These are phyloP conservation scores for Strigops habroptila DNA, from an alignment of 2,113 vertebrate genomes.

Conservation along the genomic window DNA sequence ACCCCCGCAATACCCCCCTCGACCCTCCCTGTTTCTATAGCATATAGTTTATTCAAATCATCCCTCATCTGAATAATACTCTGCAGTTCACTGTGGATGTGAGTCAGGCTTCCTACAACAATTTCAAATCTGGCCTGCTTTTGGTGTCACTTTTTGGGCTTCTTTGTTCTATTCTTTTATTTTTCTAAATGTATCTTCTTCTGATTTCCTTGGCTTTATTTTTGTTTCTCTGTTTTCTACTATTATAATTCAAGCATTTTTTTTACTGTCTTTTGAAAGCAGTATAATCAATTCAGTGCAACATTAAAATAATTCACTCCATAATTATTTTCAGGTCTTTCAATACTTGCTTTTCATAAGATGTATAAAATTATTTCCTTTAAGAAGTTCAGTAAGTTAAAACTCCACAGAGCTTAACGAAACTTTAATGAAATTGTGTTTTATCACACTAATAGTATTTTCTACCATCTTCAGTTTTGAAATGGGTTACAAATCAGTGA, in stretches of 20 bases:
- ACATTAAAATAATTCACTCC: conserved; percentile 10
- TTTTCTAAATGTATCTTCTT: not conserved
- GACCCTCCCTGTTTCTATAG: not conserved
- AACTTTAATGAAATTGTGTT: not conserved
- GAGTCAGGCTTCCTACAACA: not conserved
- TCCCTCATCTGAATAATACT: not conserved
- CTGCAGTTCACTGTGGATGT: not conserved
- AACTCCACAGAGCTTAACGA: conserved; percentile 1
- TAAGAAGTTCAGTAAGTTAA: not conserved
- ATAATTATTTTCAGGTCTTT: conserved; percentile 25
- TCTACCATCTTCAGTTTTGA: not conserved
- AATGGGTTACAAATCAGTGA: not conserved
- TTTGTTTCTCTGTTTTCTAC: not conserved
- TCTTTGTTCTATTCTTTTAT: not conserved
- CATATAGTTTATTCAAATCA: not conserved
- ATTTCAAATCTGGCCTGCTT: not conserved
- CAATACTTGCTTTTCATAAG: not conserved
- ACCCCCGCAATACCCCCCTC: fast-evolving
- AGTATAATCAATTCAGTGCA: not conserved
- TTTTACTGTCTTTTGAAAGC: not conserved
- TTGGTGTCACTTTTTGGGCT: not conserved
- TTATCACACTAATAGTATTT: not conserved
- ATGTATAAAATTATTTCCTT: not conserved
- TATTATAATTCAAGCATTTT: not conserved
- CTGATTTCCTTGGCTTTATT: not conserved